phyloP scores from a whole-genome alignment of 2,113 vertebrate species.

The Eudyptes chrysolophus region DNA sequence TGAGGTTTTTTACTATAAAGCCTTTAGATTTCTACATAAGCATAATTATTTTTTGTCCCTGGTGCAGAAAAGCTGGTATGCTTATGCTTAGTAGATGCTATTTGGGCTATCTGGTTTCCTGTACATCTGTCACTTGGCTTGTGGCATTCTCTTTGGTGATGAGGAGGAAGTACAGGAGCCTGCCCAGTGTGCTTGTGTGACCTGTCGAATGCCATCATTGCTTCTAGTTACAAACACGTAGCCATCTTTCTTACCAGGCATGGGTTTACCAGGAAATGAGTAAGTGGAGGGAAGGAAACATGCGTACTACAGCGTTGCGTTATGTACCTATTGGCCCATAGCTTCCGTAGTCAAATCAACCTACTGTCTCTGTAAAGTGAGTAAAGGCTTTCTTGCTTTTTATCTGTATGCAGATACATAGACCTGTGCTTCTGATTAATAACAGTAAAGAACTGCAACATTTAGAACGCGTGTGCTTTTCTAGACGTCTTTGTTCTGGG shows the following conservation, averaged over 20 bases:
- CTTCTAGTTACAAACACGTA: background rate
- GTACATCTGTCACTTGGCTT: background rate
- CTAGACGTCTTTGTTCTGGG: background rate
- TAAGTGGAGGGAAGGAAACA: background rate
- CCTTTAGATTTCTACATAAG: background rate
- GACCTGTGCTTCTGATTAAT: background rate
- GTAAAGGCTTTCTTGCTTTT: background rate
- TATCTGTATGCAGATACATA: background rate
- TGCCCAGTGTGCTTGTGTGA: background rate
- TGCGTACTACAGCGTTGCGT: rapidly evolving
- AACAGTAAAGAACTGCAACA: background rate
- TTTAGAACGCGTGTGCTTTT: background rate
- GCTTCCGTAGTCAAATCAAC: background rate
- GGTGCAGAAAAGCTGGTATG: background rate
- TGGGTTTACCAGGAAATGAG: background rate
- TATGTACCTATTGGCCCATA: background rate
- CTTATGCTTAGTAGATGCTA: background rate
- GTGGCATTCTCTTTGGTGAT: background rate
- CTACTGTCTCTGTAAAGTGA: background rate
- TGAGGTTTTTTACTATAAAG: background rate
- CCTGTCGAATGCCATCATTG: background rate
- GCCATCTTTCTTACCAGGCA: background rate
- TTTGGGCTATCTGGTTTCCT: background rate
- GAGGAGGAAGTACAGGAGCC: background rate
- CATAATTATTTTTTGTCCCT: background rate